Evolutionary conservation across 2,797 vertebrate genomes (phyloP).

Genomic region (Fistularia tabacaria): DNA sequence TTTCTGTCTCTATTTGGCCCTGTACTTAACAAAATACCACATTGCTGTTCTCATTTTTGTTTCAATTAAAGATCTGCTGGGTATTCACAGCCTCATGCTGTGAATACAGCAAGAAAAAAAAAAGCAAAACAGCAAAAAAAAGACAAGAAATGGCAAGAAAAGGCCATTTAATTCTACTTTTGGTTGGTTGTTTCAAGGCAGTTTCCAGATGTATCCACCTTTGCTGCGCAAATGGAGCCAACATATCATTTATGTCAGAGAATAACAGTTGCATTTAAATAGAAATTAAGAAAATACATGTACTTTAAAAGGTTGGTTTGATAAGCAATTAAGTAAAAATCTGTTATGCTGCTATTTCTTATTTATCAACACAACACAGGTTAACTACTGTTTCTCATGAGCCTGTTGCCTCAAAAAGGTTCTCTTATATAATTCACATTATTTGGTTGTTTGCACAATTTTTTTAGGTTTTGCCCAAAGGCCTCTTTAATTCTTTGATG

Average conservation of each 20-base stretch:
- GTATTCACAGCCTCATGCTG: slow-evolving; percentile 28
- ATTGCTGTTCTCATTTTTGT: not conserved
- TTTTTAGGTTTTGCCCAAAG: slow-evolving; percentile 43
- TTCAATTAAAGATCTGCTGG: slow-evolving; percentile 14
- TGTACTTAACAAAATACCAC: too few species aligned
- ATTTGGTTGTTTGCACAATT: slow-evolving; percentile 21
- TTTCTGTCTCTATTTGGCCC: too few species aligned
- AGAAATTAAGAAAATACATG: not conserved
- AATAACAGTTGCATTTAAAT: not conserved
- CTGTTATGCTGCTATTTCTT: not conserved
- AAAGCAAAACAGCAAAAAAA: too few species aligned
- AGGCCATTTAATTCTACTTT: slow-evolving; percentile 50
- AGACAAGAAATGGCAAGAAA: slow-evolving; percentile 15
- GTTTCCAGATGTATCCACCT: slow-evolving; percentile 45
- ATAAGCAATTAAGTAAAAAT: not conserved
- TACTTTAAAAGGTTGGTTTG: not conserved
- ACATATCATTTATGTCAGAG: slow-evolving; percentile 18
- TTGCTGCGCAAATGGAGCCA: slow-evolving; percentile 12
- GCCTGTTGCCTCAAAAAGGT: not conserved
- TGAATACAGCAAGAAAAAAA: too few species aligned
- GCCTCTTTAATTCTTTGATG: slow-evolving; percentile 57
- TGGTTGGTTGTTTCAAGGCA: slow-evolving; percentile 33
- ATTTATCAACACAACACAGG: slow-evolving; percentile 1
- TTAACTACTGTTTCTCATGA: not conserved
- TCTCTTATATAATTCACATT: slow-evolving; percentile 24